Evolutionary conservation across 1,140 invertebrate species (phyloP).

Genomic region (Monomorium pharaonis): DNA sequence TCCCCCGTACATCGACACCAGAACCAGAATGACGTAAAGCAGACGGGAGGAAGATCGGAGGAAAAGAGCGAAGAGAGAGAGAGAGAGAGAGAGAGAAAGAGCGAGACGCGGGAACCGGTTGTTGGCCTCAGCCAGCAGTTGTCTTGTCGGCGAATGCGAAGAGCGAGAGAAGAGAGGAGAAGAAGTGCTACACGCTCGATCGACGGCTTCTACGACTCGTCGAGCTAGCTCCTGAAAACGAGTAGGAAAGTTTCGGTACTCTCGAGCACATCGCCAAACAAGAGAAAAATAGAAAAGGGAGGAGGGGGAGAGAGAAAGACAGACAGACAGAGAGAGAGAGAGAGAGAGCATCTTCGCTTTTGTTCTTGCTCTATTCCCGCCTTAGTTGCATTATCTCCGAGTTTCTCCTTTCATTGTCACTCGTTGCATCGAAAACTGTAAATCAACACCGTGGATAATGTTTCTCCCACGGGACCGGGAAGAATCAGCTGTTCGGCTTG

Average conservation of each 20-base stretch:
- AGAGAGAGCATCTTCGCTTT: neutral
- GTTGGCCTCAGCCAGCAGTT: constrained; percentile 61
- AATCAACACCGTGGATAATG: constrained; percentile 56
- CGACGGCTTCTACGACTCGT: constrained; percentile 46
- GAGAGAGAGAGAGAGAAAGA: neutral
- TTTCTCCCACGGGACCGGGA: constrained; percentile 25
- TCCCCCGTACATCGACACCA: constrained; percentile 45
- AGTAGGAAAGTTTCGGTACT: constrained; percentile 47
- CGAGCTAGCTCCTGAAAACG: constrained; percentile 49
- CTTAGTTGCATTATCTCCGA: constrained; percentile 23
- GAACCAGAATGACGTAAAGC: constrained; percentile 41
- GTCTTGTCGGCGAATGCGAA: constrained; percentile 47
- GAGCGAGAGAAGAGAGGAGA: constrained; percentile 27
- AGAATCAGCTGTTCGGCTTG: constrained; percentile 62
- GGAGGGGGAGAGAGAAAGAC: too few relatives aligned
- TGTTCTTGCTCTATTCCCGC: neutral
- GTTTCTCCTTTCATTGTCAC: constrained; percentile 44
- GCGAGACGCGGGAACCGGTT: constrained; percentile 62
- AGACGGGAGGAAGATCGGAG: neutral
- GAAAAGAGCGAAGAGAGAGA: neutral
- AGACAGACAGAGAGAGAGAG: neutral
- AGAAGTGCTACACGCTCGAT: constrained; percentile 58
- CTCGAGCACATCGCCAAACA: neutral
- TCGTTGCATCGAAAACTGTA: constrained; percentile 58
- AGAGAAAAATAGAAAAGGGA: neutral